Conservation (phyloP, 1,140 invertebrate genomes). For the Leptopilina clavipes region DNA sequence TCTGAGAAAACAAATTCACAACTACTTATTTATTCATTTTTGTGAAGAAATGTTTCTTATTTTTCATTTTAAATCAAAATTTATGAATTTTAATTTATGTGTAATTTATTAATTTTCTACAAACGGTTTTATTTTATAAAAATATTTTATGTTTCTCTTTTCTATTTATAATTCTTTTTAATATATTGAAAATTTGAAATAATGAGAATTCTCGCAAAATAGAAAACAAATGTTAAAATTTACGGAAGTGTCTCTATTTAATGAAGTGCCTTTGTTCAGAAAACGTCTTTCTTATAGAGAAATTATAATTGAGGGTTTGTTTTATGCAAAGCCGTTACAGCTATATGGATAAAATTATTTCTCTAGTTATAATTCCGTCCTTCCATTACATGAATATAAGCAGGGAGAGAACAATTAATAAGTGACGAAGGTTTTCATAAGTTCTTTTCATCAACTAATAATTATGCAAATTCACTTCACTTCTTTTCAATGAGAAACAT, state of each 20-base stretch:
- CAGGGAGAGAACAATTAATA: neutral
- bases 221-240: neutral
- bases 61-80: too few relatives aligned
- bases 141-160: too few relatives aligned
- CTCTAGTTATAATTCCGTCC: neutral
- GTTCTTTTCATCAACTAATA: neutral
- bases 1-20: too few relatives aligned
- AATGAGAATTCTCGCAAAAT: neutral
- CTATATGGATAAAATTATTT: neutral
- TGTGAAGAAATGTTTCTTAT: too few relatives aligned
- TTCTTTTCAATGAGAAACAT: too few relatives aligned
- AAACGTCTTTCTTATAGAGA: neutral
- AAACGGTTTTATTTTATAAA: too few relatives aligned
- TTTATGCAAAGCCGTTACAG: slow-evolving; percentile 7
- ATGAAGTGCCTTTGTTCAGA: neutral
- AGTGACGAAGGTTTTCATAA: neutral
- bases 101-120: neutral
- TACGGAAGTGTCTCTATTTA: neutral
- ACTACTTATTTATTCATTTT: too few relatives aligned
- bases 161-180: too few relatives aligned
- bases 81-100: too few relatives aligned
- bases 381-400: neutral
- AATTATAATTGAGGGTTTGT: slow-evolving; percentile 1
- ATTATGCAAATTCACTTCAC: neutral
- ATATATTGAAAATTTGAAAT: too few relatives aligned